Base-by-base conservation (phyloP, 2,888 invertebrate genomes). In the Cyclophora punctaria region DNA sequence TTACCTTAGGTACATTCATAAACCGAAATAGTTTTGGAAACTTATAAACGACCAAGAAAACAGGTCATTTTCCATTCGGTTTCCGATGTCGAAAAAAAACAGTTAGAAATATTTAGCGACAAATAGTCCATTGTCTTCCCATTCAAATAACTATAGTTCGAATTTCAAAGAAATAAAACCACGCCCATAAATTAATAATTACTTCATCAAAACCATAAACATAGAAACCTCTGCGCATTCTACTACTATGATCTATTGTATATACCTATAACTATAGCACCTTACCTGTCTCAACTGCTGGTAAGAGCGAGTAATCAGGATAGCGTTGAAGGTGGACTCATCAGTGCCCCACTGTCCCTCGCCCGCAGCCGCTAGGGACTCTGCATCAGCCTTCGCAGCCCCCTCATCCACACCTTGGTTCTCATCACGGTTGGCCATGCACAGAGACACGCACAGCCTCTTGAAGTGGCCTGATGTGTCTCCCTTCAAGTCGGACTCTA, bases 401-500 rank as follows among this genome's bases (percentile, higher is more conserved):
- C 90, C 93, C 63, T 94, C 92, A 79, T 98, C 97, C 0, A 96
- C 91, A 34, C 94, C 93, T 73, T 94, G 93, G 83, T 94, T 94
- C 86, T 98, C 98, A 75, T 96, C 96, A 47, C 98, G 93, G 74
- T 96, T 96, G 52, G 95, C 96, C 90, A 94, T 94, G 64, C 93
- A 93, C 48, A 97, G 86, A 0, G 97, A 96, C 34, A 98, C 94
- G 66, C 97, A 92, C 47, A 98, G 90, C 53, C 97, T 91, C 85
- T 96, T 95, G 87, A 98, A 98, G 80, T 96, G 95, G n/a, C 98
- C 98, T 6, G 97, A 97, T 4, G 98, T 97, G 78, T 98, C 98
- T 48, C 94, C 95, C 74, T 94, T 94, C 64, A 98, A 87, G 73
- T 97, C 97, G 4, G 92, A 92, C 74, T 98, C 98, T 58, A 98